Conservation (phyloP, 2,113 vertebrate genomes). For the Clarias gariepinus region DNA sequence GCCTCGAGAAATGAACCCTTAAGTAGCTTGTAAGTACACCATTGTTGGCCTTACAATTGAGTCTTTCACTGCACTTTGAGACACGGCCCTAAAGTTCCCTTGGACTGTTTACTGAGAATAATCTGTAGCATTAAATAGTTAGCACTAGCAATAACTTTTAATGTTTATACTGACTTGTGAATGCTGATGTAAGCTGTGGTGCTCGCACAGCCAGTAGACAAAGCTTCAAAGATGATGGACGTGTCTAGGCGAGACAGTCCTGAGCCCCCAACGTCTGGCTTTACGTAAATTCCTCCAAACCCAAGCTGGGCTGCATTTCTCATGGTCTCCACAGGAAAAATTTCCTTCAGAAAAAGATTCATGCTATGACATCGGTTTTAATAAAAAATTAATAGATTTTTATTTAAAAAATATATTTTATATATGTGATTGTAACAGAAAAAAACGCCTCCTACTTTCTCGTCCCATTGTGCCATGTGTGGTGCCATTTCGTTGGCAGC, state of each 20-base stretch:
- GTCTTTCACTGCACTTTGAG: no score
- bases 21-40: no score
- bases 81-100: not conserved
- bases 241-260: constrained; percentile 93
- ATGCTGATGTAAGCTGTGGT: constrained; percentile 97
- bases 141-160: not conserved
- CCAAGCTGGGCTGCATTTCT: constrained; percentile 88
- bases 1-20: no score
- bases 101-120: not conserved
- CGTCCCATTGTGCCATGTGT: constrained; percentile 93
- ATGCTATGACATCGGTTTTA: not conserved
- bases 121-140: not conserved
- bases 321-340: constrained; percentile 89
- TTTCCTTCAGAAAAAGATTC: constrained; percentile 73
- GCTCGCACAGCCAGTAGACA: constrained; percentile 94
- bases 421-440: no score
- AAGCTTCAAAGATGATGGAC: constrained; percentile 91
- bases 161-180: constrained; percentile 85
- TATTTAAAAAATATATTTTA: not conserved
- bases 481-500: constrained; percentile 94
- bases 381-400: not conserved
- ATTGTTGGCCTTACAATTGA: no score
- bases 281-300: constrained; percentile 89
- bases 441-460: constrained; percentile 75
- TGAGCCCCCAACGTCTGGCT: constrained; percentile 87